Evolutionary conservation across 2,797 vertebrate genomes (phyloP), one percentile per base, ranked within the genome.

Genomic region (Caiman crocodilus): DNA sequence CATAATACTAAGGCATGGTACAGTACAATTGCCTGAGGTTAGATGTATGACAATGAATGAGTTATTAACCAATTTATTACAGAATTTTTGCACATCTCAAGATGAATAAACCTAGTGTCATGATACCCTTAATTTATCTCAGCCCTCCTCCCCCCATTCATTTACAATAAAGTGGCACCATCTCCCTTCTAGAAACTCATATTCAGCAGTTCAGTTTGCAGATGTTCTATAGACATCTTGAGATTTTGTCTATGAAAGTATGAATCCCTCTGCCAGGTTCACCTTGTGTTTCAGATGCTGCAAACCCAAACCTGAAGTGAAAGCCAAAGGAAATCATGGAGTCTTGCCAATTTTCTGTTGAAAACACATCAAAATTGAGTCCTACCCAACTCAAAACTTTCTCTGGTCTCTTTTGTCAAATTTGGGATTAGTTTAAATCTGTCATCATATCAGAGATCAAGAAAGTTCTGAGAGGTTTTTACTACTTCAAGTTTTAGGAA

Each of bases 21-120:
- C 2, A 89, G 23, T 28, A 75, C 13, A 59, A 74, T 23, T 85
- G 2, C 83, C 64, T 67, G 83, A 90, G 84, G 21, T 23, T 76
- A 87, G 85, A 69, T 58, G 42, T 58, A 91, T 87, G 90, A 79
- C 80, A 82, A 42, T 64, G 80, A 69, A 60, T 79, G 4, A 5
- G 15, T 35, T 92, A 59, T 85, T 89, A 58, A 85, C 86, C 86
- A 87, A 30, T 8, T 9, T 26, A 2, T 20, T 80, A 60, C 11
- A 0, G 0, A 13, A 59, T 92, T 94, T 50, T 83, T 80, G 61
- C 13, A 81, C 65, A 69, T 5, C 73, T 91, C n/a, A 74, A 64
- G 35, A 14, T 82, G 42, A 89, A 18, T 6, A 87, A 82, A 14
- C 13, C n/a, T 85, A 55, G 1, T 57, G 84, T 73, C 26, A 77